phyloP scores from a whole-genome alignment of 2,797 vertebrate species.

The Triplophysa yarkandensis region DNA sequence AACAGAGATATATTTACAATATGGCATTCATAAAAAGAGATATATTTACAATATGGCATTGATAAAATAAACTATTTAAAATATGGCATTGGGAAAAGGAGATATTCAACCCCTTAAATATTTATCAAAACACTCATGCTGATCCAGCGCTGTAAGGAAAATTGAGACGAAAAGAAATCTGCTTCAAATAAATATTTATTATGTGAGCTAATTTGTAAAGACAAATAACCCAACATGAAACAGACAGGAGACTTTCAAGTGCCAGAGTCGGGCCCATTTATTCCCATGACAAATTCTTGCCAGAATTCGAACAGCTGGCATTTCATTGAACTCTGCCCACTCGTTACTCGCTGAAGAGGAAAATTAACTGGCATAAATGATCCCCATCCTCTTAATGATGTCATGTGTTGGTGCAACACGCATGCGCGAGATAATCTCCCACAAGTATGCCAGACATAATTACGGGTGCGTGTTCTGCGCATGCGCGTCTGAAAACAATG shows the following conservation, averaged over 20 bases:
- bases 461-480: not conserved
- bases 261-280: not conserved
- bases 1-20: too few relatives aligned
- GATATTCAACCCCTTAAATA: not conserved
- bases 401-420: not conserved
- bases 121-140: not conserved
- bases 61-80: too few relatives aligned
- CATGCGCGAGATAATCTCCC: not conserved
- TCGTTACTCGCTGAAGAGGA: slow-evolving; percentile 5
- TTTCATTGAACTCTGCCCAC: slow-evolving; percentile 14
- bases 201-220: not conserved
- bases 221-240: not conserved
- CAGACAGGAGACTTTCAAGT: not conserved
- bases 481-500: not conserved
- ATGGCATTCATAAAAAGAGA: too few relatives aligned
- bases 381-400: not conserved
- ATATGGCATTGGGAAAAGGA: not conserved
- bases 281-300: slow-evolving; percentile 7
- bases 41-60: too few relatives aligned
- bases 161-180: not conserved
- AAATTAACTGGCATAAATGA: slow-evolving; percentile 11
- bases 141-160: not conserved
- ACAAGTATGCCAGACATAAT: not conserved
- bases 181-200: not conserved
- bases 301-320: slow-evolving; percentile 4